Evolutionary conservation across 1,140 invertebrate species (phyloP), one percentile per base, ranked within the genome.

Genomic region (Acyrthosiphon pisum): DNA sequence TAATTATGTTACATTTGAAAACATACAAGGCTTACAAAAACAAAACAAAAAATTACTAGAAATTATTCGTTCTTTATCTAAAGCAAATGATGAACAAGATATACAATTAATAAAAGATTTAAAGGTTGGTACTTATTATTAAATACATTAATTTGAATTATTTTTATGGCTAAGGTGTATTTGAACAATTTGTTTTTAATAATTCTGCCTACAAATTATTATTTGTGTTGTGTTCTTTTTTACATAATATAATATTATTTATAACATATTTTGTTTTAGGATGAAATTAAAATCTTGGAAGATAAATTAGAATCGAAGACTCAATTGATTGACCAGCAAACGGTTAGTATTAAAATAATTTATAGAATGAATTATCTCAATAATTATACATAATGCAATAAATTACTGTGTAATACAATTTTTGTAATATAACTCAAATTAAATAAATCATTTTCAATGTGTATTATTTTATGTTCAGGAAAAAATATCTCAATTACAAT

Each of bases 1-100:
- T 9, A 84, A 93, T n/a, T 93, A 93, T 93, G 91, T 93, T 6
- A 93, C 91, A 53, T 93, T 93, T 93, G 91, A 86, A 93, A 93
- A 93, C 26, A 93, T 93, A 30, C 91, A 93, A 93, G 48, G 46
- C 20, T 44, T 93, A 14, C 91, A 93, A 93, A 93, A 86, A 4
- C 91, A 93, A 86, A 93, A 93, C 84, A 93, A 93, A 6, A 93
- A 84, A 6, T 41, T 93, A 84, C 41, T 93, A 30, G 81, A 84
- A 84, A 22, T 44, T 26, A 0, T 93, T 84, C 68, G 91, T 84
- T 56, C 81, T 86, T 56, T 93, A 22, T 56, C 91, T 41, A 86
- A 56, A 50, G 48, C n/a, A 41, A 93, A 56, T 53, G 91, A 93
- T n/a, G 91, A 93, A 44, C 35, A 56, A 84, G 91, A 93, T 44